These are phyloP conservation scores for Drosophila formosana DNA, from an alignment of 2,888 invertebrate genomes.

Conservation along the genomic window DNA sequence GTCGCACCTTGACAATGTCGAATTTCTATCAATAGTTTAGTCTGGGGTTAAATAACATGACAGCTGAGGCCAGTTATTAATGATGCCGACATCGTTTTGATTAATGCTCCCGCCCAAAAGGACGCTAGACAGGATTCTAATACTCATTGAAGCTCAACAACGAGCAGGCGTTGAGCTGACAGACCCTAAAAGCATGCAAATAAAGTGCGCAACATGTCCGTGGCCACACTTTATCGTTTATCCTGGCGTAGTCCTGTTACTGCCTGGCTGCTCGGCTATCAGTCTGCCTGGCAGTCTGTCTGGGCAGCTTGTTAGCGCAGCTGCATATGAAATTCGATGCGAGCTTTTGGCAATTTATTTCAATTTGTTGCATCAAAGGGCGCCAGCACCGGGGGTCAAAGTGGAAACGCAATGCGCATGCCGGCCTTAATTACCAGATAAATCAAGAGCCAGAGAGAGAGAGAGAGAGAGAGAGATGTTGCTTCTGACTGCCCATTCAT, in stretches of 20 bases:
- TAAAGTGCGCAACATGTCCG: conserved; percentile 37
- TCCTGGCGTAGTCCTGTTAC: conserved; percentile 3
- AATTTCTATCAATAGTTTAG: conserved; percentile 59
- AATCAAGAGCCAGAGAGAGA: conserved; percentile 40
- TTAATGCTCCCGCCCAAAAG: conserved; percentile 33
- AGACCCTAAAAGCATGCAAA: conserved; percentile 12
- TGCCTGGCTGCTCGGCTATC: not conserved
- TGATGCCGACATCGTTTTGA: conserved; percentile 55
- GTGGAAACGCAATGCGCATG: conserved; percentile 35
- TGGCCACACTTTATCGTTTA: conserved; percentile 17
- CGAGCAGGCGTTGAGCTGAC: conserved; percentile 19
- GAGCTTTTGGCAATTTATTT: conserved; percentile 61
- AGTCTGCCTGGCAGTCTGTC: not conserved
- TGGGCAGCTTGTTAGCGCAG: conserved; percentile 40
- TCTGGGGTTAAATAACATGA: conserved; percentile 58
- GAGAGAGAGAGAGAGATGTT: not conserved
- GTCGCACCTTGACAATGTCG: conserved; percentile 16
- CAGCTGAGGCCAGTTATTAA: conserved; percentile 60
- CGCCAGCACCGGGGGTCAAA: conserved; percentile 20
- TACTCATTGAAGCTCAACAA: conserved; percentile 22
- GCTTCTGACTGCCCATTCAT: conserved; percentile 21
- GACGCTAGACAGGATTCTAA: not conserved
- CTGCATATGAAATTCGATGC: conserved; percentile 48
- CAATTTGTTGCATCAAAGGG: conserved; percentile 58
- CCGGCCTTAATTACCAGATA: conserved; percentile 53